Percentiles rank a stretch among this genome's conserved stretches.
Conservation (phyloP, 2,113 vertebrate genomes). For the Geothlypis trichas region DNA sequence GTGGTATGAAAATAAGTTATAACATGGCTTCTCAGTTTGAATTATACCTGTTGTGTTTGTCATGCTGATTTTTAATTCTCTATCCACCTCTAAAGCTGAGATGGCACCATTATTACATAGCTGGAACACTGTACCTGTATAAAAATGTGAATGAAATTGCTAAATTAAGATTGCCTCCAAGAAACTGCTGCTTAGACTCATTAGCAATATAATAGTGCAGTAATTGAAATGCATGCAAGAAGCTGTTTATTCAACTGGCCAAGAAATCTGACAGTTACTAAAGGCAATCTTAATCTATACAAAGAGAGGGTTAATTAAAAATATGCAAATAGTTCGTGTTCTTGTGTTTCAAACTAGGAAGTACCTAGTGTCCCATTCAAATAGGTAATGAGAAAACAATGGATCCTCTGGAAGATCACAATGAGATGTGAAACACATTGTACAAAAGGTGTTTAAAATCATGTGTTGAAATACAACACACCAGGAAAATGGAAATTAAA, state of each 20-base stretch:
- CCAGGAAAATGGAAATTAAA: neutral
- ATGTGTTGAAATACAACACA: neutral
- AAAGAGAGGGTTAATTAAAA: slow-evolving; percentile 53
- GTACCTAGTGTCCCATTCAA: neutral
- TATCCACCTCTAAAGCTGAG: neutral
- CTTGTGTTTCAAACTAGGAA: neutral
- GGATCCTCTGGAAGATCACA: neutral
- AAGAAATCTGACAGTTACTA: slow-evolving; percentile 32
- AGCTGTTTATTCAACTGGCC: slow-evolving; percentile 37
- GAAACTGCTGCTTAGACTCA: slow-evolving; percentile 31
- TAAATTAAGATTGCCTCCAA: slow-evolving; percentile 44
- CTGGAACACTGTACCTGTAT: neutral
- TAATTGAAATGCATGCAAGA: slow-evolving; percentile 37
- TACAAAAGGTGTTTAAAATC: neutral
- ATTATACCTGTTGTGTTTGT: neutral
- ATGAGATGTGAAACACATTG: neutral
- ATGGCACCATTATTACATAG: slow-evolving; percentile 17
- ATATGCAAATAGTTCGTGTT: slow-evolving; percentile 21
- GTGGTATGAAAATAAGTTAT: neutral
- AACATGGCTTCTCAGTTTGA: neutral
- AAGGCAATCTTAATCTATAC: slow-evolving; percentile 16
- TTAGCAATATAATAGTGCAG: slow-evolving; percentile 40
- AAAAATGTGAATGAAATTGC: slow-evolving; percentile 24
- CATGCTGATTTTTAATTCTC: slow-evolving; percentile 45
- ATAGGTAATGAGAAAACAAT: slow-evolving; percentile 1